These are phyloP conservation scores for Agonopterix alstromeriana DNA, from an alignment of 2,888 invertebrate genomes.

Conservation along the genomic window DNA sequence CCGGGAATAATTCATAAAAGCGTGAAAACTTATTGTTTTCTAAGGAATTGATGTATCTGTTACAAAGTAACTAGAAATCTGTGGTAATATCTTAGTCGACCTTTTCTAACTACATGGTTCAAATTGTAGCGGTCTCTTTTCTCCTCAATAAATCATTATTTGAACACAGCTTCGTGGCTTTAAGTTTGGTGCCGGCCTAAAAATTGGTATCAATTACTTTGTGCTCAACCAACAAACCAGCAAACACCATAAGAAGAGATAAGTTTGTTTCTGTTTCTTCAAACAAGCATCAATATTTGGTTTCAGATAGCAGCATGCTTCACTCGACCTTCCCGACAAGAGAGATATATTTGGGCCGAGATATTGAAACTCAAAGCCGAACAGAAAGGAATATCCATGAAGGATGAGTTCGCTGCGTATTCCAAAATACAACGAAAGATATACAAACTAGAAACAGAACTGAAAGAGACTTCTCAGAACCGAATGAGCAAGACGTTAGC, in stretches of 20 bases:
- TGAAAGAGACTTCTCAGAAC: slow-evolving; percentile 55
- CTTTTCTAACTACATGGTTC: too few relatives aligned
- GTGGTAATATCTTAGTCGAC: too few relatives aligned
- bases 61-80: too few relatives aligned
- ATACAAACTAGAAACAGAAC: slow-evolving; percentile 63
- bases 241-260: too few relatives aligned
- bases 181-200: too few relatives aligned
- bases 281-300: not conserved
- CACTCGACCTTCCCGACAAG: slow-evolving; percentile 55
- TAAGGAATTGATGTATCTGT: too few relatives aligned
- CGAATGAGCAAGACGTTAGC: slow-evolving; percentile 54
- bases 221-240: too few relatives aligned
- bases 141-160: not conserved
- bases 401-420: slow-evolving; percentile 77
- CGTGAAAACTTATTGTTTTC: too few relatives aligned
- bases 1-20: too few relatives aligned
- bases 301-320: slow-evolving; percentile 71
- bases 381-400: slow-evolving; percentile 70
- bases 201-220: too few relatives aligned
- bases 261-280: too few relatives aligned
- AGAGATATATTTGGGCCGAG: slow-evolving; percentile 53
- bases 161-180: not conserved
- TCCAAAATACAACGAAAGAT: slow-evolving; percentile 77
- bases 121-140: too few relatives aligned
- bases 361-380: slow-evolving; percentile 56